A percentile compares a stretch with the other conserved stretches of the same genome.
Conservation (phyloP, 2,797 vertebrate species). For the Sardinella longiceps region DNA sequence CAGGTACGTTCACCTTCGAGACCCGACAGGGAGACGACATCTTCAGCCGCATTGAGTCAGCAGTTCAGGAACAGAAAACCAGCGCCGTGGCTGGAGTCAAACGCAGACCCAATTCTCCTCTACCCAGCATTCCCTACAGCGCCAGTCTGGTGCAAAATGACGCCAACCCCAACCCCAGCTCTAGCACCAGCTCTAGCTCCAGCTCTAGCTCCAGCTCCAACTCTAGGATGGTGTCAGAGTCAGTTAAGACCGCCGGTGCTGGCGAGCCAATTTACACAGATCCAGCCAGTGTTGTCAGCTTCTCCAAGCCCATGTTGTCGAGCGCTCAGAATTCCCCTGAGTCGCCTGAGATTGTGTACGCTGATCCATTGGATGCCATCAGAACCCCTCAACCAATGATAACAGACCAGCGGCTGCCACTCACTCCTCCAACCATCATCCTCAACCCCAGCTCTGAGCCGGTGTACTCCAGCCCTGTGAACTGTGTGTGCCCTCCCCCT, state of each 20-base stretch:
- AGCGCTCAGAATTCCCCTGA: constrained; percentile 4
- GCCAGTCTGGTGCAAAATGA: background rate
- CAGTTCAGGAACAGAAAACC: constrained; percentile 81
- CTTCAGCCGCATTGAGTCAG: constrained; percentile 82
- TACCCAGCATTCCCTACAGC: constrained; percentile 60
- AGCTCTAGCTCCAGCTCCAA: constrained; percentile 30
- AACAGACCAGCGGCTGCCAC: constrained; percentile 64
- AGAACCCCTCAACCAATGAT: constrained; percentile 49
- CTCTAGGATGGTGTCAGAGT: background rate
- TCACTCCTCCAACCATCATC: constrained; percentile 49
- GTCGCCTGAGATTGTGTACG: constrained; percentile 33
- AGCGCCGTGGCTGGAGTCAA: constrained; percentile 28
- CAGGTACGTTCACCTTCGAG: constrained; percentile 92
- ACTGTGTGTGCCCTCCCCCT: constrained; percentile 46
- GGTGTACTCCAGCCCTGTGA: constrained; percentile 66
- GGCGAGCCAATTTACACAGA: constrained; percentile 65
- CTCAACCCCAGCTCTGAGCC: constrained; percentile 49
- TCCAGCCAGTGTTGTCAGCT: constrained; percentile 60
- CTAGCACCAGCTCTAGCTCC: constrained; percentile 14
- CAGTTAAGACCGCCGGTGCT: background rate
- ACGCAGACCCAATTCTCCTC: constrained; percentile 63
- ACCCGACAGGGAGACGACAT: constrained; percentile 86
- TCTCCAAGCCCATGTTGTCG: constrained; percentile 67
- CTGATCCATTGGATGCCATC: constrained; percentile 36
- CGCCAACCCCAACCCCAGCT: background rate